Conservation (phyloP, 2,113 vertebrate species). For the Zapornia atra region DNA sequence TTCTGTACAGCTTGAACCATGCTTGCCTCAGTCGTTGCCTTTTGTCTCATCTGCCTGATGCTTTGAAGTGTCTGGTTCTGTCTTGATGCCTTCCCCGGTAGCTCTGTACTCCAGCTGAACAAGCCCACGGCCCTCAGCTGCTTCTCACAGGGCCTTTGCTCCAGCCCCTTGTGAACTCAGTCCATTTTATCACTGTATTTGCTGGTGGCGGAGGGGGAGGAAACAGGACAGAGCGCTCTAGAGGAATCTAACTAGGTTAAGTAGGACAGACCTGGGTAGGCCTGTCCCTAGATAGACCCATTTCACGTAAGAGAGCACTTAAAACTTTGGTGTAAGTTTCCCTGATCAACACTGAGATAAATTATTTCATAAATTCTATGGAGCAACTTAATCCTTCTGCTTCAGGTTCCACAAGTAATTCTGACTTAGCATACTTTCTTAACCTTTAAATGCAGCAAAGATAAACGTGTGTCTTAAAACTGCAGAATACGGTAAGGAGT, state of each 20-base stretch:
- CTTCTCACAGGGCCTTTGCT: neutral
- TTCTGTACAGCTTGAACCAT: fast-evolving
- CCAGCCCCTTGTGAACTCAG: neutral
- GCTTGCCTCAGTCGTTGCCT: neutral
- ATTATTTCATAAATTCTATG: neutral
- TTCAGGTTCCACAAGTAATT: neutral
- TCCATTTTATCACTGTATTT: neutral
- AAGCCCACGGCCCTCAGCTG: neutral
- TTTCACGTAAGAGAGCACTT: neutral
- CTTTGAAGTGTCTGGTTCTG: neutral
- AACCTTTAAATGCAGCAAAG: neutral
- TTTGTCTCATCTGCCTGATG: neutral
- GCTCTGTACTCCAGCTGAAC: neutral
- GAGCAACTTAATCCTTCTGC: neutral
- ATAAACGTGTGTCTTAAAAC: neutral
- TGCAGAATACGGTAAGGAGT: neutral
- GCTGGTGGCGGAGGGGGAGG: neutral
- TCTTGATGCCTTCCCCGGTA: neutral
- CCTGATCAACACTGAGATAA: neutral
- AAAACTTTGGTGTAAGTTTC: neutral
- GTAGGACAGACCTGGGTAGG: neutral
- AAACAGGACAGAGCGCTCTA: neutral
- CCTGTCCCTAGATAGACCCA: fast-evolving
- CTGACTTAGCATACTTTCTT: neutral
- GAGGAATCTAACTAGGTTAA: neutral